phyloP scores from a whole-genome alignment of 2,888 invertebrate species.

The Leptopilina syphax region DNA sequence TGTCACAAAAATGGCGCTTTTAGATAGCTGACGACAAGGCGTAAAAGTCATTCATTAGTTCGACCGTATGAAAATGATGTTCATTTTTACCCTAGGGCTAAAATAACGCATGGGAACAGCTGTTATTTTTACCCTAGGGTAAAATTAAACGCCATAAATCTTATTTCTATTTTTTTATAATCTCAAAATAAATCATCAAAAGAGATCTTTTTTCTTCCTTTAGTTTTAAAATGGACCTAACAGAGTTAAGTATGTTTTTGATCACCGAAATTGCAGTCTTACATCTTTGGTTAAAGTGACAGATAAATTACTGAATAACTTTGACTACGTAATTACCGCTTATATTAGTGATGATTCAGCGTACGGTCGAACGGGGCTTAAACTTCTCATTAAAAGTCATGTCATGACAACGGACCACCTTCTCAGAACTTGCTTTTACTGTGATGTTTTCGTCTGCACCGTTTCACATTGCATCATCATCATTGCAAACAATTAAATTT shows the following conservation, averaged over 20 bases:
- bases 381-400: conserved; percentile 56
- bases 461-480: neutral
- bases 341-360: conserved; percentile 66
- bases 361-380: conserved; percentile 70
- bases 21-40: no score
- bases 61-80: no score
- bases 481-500: neutral
- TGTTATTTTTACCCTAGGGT: no score
- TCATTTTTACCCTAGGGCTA: no score
- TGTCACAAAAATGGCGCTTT: no score
- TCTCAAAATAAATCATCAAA: no score
- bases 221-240: conserved; percentile 12
- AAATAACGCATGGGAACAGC: no score
- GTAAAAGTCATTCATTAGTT: no score
- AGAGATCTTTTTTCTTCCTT: neutral
- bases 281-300: conserved; percentile 13
- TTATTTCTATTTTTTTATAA: no score
- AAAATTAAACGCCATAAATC: no score
- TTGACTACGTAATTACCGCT: conserved; percentile 61
- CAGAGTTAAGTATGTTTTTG: neutral
- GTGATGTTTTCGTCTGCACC: neutral
- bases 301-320: conserved; percentile 51
- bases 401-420: conserved; percentile 25
- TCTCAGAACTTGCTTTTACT: conserved; percentile 11
- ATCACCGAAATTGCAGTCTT: neutral